phyloP scores from a whole-genome alignment of 2,888 invertebrate species.

The Yponomeuta malinellus region DNA sequence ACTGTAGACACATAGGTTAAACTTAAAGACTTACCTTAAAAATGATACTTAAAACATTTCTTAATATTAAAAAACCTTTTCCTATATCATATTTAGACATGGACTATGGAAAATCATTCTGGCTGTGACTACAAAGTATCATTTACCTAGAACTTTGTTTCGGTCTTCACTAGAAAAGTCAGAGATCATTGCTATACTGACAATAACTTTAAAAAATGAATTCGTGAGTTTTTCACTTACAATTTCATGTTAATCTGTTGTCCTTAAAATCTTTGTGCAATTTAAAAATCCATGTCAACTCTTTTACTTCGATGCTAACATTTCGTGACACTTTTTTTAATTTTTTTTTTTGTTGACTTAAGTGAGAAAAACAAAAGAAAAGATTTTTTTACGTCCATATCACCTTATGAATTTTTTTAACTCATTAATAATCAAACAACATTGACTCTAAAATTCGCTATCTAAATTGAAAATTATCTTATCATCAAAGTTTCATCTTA shows the following conservation, averaged over 20 bases:
- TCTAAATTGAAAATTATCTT: slow-evolving; percentile 20
- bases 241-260: too few species aligned
- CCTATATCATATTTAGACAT: slow-evolving; percentile 67
- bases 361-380: neutral
- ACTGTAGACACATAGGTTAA: slow-evolving; percentile 71
- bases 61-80: slow-evolving; percentile 52
- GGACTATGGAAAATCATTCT: slow-evolving; percentile 69
- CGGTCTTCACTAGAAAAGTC: slow-evolving; percentile 5
- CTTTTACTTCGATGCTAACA: neutral
- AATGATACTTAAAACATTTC: slow-evolving; percentile 35
- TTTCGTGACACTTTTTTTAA: neutral
- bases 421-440: neutral
- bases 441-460: slow-evolving; percentile 19
- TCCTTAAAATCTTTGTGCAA: neutral
- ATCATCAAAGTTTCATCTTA: slow-evolving; percentile 22
- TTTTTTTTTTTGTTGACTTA: too few species aligned
- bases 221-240: neutral
- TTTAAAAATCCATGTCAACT: neutral
- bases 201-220: neutral
- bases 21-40: slow-evolving; percentile 51
- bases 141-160: slow-evolving; percentile 9
- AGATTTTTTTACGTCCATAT: neutral
- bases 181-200: neutral
- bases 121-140: slow-evolving; percentile 64
- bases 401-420: neutral